These are phyloP conservation scores for Hippolais icterina DNA, from an alignment of 2,113 vertebrate genomes.

Conservation along the genomic window DNA sequence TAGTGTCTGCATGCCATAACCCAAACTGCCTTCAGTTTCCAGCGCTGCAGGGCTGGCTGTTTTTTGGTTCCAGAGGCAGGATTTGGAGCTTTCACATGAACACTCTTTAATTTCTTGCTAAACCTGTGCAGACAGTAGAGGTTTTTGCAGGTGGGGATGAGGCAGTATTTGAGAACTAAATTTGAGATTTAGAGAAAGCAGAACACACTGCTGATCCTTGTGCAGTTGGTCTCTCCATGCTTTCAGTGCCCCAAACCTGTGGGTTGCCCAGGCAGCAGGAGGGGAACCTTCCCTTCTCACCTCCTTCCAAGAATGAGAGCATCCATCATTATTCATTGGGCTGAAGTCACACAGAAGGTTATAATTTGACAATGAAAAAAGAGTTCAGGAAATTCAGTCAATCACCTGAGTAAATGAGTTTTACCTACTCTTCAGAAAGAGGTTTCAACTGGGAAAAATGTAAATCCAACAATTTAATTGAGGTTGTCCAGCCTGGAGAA, in stretches of 20 bases:
- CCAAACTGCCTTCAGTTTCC: neutral
- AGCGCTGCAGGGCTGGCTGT: neutral
- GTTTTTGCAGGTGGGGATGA: neutral
- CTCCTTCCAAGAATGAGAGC: accelerated
- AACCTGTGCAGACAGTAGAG: neutral
- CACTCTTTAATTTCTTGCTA: neutral
- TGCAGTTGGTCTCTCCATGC: neutral
- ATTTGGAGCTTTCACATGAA: neutral
- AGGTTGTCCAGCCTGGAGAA: neutral
- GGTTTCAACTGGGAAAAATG: neutral
- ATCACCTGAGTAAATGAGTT: neutral
- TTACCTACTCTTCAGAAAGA: neutral
- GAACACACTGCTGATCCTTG: accelerated
- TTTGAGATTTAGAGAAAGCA: neutral
- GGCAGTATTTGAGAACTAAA: neutral
- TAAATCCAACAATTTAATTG: neutral
- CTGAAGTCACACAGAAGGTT: neutral
- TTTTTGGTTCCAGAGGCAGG: neutral
- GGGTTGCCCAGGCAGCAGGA: neutral
- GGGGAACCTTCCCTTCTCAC: neutral
- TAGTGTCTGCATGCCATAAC: neutral
- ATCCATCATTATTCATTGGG: neutral
- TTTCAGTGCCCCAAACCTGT: neutral
- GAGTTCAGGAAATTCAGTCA: neutral
- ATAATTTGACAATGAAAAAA: neutral